Conservation (phyloP, 2,113 vertebrate species). For the Saguinus imperator region DNA sequence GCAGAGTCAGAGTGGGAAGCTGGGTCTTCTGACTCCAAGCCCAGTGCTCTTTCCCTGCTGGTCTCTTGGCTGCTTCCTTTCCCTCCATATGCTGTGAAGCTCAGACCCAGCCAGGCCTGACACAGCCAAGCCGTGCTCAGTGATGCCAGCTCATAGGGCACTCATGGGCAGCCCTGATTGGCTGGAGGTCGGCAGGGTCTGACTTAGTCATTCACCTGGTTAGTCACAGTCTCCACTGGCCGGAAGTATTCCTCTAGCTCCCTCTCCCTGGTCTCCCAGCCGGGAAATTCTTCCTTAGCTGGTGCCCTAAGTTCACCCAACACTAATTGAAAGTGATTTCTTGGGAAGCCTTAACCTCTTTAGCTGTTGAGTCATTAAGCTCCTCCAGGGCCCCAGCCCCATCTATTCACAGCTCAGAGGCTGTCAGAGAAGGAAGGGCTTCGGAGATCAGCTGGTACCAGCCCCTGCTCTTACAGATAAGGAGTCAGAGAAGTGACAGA, state of each 20-base stretch:
- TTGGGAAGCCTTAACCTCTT: slow-evolving; percentile 60
- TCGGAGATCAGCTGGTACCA: slow-evolving; percentile 32
- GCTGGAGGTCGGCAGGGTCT: slow-evolving; percentile 44
- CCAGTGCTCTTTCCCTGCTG: slow-evolving; percentile 47
- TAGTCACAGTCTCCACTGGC: slow-evolving; percentile 60
- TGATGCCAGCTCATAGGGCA: slow-evolving; percentile 49
- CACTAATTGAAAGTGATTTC: slow-evolving; percentile 68
- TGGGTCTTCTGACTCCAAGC: slow-evolving; percentile 34
- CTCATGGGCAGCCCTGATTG: slow-evolving; percentile 36
- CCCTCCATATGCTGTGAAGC: slow-evolving; percentile 63
- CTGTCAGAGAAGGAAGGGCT: slow-evolving; percentile 65
- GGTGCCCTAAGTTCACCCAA: slow-evolving; percentile 58
- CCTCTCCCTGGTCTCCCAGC: not conserved
- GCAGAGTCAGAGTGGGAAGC: not conserved
- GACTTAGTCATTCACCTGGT: slow-evolving; percentile 71
- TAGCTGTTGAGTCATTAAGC: slow-evolving; percentile 74
- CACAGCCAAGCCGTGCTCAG: not conserved
- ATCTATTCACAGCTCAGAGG: slow-evolving; percentile 71
- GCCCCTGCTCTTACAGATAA: slow-evolving; percentile 52
- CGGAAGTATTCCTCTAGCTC: slow-evolving; percentile 16
- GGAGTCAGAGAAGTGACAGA: not conserved
- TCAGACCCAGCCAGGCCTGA: slow-evolving; percentile 51
- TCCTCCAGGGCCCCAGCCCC: slow-evolving; percentile 66
- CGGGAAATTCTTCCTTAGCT: slow-evolving; percentile 62
- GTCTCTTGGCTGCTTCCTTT: slow-evolving; percentile 51